Percentiles rank a stretch among this genome's conserved stretches.
These are phyloP conservation scores for Aphodius sticticus DNA, from an alignment of 2,888 invertebrate genomes.

Conservation along the genomic window DNA sequence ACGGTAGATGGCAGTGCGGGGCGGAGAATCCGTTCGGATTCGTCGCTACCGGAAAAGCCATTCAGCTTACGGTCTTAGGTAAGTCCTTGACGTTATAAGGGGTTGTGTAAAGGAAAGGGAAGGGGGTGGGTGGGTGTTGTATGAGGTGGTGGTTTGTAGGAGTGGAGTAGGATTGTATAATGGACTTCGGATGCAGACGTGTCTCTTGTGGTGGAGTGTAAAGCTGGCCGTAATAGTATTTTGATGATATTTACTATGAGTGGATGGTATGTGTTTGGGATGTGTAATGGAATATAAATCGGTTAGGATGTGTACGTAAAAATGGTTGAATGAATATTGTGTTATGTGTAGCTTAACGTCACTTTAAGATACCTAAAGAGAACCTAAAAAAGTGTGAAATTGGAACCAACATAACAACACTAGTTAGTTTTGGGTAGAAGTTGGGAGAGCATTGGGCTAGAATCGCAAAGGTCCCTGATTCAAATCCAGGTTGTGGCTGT, in stretches of 20 bases:
- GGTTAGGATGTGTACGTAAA: no score
- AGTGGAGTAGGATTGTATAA: not conserved
- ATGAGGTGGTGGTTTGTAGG: not conserved
- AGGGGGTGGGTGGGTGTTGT: not conserved
- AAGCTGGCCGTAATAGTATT: not conserved
- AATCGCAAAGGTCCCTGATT: no score
- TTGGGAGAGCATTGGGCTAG: no score
- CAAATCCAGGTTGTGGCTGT: no score
- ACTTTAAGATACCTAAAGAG: no score
- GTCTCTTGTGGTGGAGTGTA: not conserved
- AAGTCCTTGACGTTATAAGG: conserved; percentile 53
- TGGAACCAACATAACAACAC: no score
- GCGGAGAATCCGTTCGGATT: conserved; percentile 70
- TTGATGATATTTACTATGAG: not conserved
- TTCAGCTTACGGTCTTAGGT: conserved; percentile 73
- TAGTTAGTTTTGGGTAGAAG: no score
- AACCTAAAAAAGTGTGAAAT: no score
- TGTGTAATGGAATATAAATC: not conserved
- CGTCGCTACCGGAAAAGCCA: conserved; percentile 70
- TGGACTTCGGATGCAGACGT: not conserved
- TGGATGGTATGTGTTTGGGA: not conserved
- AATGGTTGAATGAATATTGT: no score
- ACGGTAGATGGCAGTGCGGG: conserved; percentile 77
- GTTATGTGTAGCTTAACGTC: no score
- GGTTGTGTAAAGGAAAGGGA: not conserved